Evolutionary conservation across 2,888 invertebrate genomes (phyloP), one percentile per base, ranked within the genome.

Genomic region (Stenchaetothrips biformis): DNA sequence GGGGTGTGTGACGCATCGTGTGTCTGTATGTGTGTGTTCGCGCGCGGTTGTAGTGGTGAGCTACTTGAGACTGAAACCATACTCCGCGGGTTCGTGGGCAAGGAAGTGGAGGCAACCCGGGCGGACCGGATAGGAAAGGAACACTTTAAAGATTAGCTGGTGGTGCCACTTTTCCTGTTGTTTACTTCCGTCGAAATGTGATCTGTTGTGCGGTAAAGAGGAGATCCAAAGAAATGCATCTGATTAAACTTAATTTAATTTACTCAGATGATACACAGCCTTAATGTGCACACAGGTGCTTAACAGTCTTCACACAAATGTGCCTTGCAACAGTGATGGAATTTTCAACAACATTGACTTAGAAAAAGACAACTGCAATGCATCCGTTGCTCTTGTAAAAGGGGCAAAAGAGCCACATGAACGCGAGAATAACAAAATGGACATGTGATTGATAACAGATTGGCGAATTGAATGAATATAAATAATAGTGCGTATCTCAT

Each of bases 11-110:
- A 53, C 21, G 67, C 21, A 67, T n/a, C 21, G 67, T 0, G 67
- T 62, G 67, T 21, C 25, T n/a, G 7, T 3, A 2, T n/a, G n/a
- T 74, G 67, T 53, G 13, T 53, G 53, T 53, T 13, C 6, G 53
- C 53, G 53, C 53, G 53, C 53, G 53, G 11, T 7, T 13, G 67
- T 25, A 11, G 67, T 2, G 67, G 67, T 8, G 67, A 11, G 25
- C 67, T 25, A 74, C 67, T 74, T 21, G 67, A 74, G 67, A 67
- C 21, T 21, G 67, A 74, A 74, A 74, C 67, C 25, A 74, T 25
- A 74, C 67, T 21, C 67, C 67, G 53, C 11, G 53, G 16, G 53
- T 13, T 53, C 18, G 53, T 18, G 53, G n/a, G n/a, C 53, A 4
- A 18, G 53, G 13, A 21, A 74, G 25, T 25, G 67, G 67, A 74